These are phyloP conservation scores for Hippocampus guttulatus DNA, from an alignment of 2,113 vertebrate genomes.

Conservation along the genomic window DNA sequence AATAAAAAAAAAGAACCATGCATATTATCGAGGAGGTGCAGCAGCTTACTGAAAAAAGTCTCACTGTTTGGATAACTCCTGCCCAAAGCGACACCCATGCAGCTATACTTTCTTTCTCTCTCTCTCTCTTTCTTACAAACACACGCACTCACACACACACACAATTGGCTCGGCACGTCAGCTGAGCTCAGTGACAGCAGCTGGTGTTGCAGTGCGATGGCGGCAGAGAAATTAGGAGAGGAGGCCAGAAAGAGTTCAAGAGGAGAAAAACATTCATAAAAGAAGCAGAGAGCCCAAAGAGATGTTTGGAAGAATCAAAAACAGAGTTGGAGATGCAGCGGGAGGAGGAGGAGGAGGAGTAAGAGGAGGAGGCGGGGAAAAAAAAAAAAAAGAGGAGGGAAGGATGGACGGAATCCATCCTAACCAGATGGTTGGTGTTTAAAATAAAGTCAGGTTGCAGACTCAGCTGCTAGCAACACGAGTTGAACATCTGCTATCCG, in stretches of 20 bases:
- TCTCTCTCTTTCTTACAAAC: constrained; percentile 9
- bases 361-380: constrained; percentile 13
- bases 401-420: constrained; percentile 43
- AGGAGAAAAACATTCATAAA: constrained; percentile 9
- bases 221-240: constrained; percentile 17
- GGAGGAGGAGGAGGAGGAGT: background rate
- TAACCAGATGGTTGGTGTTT: constrained; percentile 61
- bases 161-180: constrained; percentile 51
- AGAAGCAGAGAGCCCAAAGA: constrained; percentile 23
- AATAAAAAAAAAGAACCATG: background rate
- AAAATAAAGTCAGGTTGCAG: constrained; percentile 64
- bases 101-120: constrained; percentile 32
- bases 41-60: constrained; percentile 16
- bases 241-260: constrained; percentile 16
- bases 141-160: constrained; percentile 30
- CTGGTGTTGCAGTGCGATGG: constrained; percentile 45
- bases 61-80: constrained; percentile 31
- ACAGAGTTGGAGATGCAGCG: background rate
- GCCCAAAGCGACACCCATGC: constrained; percentile 41
- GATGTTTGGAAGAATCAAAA: constrained; percentile 2
- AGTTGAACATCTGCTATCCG: constrained; percentile 62
- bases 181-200: constrained; percentile 65
- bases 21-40: background rate
- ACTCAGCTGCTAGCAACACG: constrained; percentile 66
- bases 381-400: constrained; percentile 9